Conservation (phyloP, 2,888 invertebrate species). For the Eristalis intricaria region DNA sequence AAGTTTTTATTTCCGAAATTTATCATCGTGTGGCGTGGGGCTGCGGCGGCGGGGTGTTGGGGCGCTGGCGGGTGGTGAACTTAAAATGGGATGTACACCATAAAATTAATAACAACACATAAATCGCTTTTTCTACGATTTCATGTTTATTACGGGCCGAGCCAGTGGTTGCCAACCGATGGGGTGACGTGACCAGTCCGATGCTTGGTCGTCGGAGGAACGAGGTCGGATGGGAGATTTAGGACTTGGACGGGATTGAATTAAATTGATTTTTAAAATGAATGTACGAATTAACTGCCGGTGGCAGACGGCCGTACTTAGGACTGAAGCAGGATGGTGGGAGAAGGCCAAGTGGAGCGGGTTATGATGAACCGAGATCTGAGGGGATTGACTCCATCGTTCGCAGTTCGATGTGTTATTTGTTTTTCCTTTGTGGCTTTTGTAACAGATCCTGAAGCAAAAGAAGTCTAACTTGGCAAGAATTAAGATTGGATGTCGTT, state of each 20-base stretch:
- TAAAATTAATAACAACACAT: constrained; percentile 70
- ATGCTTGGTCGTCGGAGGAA: background rate
- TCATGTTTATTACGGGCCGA: constrained; percentile 53
- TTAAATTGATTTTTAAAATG: background rate
- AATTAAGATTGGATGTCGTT: too few species aligned
- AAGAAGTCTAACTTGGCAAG: too few species aligned
- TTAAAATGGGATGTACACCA: constrained; percentile 64
- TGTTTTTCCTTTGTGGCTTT: too few species aligned
- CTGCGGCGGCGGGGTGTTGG: background rate
- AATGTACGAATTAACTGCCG: background rate
- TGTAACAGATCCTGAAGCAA: too few species aligned
- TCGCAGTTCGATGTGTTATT: too few species aligned
- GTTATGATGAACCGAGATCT: background rate
- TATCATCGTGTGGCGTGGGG: constrained; percentile 54
- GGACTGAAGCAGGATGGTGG: too few species aligned
- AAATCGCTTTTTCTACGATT: constrained; percentile 65
- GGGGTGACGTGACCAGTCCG: background rate
- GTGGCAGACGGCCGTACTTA: too few species aligned
- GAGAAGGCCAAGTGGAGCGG: background rate
- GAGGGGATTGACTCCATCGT: background rate
- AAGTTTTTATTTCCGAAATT: constrained; percentile 71
- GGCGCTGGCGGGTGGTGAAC: constrained; percentile 18
- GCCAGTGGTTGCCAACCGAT: constrained; percentile 51
- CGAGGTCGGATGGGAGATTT: background rate
- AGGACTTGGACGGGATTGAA: background rate